A percentile compares a stretch with the other conserved stretches of the same genome.
Conservation (phyloP, 2,113 vertebrate species). For the Willisornis vidua region DNA sequence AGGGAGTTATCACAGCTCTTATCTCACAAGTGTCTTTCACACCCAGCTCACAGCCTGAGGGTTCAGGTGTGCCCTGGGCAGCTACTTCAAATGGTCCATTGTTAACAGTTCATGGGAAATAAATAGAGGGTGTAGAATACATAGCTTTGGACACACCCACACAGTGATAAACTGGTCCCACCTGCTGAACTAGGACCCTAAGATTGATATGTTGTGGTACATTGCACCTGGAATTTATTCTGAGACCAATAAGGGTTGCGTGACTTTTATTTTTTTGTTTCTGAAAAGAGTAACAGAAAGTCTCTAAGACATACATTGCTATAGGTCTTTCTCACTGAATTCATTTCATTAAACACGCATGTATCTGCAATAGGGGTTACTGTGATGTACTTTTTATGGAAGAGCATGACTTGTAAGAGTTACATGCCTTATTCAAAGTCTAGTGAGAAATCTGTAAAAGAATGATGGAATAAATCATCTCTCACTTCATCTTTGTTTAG, state of each 20-base stretch:
- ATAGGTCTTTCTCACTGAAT: not conserved
- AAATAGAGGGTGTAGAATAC: too few species aligned
- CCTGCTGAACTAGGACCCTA: too few species aligned
- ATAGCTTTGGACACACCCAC: too few species aligned
- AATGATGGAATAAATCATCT: not conserved
- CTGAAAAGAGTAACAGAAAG: not conserved
- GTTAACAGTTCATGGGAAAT: too few species aligned
- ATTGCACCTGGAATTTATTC: not conserved
- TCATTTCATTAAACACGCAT: not conserved
- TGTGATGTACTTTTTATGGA: not conserved
- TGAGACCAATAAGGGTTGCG: not conserved
- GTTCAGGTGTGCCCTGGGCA: too few species aligned
- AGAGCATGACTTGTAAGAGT: not conserved
- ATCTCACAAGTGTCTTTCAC: too few species aligned
- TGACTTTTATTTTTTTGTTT: not conserved
- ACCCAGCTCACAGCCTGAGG: too few species aligned
- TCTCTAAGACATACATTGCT: not conserved
- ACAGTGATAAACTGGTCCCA: too few species aligned
- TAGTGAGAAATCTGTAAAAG: conserved; percentile 20
- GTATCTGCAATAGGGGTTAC: not conserved
- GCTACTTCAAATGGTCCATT: too few species aligned
- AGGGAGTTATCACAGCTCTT: too few species aligned
- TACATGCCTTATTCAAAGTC: not conserved
- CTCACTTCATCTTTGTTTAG: conserved; percentile 2
- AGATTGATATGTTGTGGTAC: not conserved